Percentiles rank a stretch among this genome's conserved stretches.
These are phyloP conservation scores for Chymomyza procnemis DNA, from an alignment of 2,888 invertebrate genomes.

Conservation along the genomic window DNA sequence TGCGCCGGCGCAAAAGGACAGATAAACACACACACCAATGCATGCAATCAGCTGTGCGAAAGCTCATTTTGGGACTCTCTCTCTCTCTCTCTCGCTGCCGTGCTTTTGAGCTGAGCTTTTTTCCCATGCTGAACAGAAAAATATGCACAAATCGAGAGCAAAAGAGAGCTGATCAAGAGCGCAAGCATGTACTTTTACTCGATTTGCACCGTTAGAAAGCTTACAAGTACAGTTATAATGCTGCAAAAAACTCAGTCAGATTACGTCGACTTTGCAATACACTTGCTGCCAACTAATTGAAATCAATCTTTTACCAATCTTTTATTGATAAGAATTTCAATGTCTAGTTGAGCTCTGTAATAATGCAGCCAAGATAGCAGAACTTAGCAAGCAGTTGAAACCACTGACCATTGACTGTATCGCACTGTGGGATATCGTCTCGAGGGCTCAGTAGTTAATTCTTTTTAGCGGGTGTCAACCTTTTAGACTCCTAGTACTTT, in stretches of 20 bases:
- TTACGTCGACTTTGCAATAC: too few species aligned
- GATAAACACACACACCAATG: constrained; percentile 17
- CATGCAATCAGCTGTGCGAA: neutral
- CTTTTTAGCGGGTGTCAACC: too few species aligned
- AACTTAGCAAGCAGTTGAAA: too few species aligned
- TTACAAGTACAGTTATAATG: neutral
- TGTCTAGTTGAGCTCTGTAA: too few species aligned
- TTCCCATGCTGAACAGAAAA: neutral
- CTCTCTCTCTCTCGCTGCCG: neutral
- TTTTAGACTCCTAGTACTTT: too few species aligned
- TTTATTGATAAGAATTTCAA: too few species aligned
- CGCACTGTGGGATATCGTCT: too few species aligned
- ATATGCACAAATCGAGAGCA: neutral
- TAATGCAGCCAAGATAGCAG: too few species aligned
- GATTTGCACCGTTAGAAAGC: neutral
- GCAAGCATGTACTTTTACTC: neutral
- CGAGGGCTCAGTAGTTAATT: too few species aligned
- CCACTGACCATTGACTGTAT: too few species aligned
- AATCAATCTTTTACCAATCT: too few species aligned
- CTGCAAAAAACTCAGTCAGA: neutral
- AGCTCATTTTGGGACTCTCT: neutral
- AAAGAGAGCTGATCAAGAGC: neutral
- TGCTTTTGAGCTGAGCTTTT: constrained; percentile 3
- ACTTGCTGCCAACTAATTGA: too few species aligned
- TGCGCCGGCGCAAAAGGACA: constrained; percentile 55